A percentile compares a stretch with the other conserved stretches of the same genome.
phyloP scores from a whole-genome alignment of 2,797 vertebrate species.

The Monodelphis domestica region DNA sequence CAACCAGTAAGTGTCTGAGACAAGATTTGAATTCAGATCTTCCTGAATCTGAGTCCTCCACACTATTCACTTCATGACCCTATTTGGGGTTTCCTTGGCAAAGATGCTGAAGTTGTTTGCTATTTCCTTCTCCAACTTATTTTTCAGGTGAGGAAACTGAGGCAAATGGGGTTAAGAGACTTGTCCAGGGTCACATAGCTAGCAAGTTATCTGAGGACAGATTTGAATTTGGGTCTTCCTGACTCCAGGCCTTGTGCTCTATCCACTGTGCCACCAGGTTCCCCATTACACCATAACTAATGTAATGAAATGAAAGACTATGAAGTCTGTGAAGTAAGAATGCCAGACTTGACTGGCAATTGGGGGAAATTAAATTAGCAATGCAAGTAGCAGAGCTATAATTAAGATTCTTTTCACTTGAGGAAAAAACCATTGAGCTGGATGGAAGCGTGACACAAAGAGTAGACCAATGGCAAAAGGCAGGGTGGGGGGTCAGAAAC shows the following conservation, averaged over 20 bases:
- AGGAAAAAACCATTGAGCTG: neutral
- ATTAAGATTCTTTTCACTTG: neutral
- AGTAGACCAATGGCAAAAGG: neutral
- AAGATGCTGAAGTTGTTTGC: neutral
- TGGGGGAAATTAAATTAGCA: neutral
- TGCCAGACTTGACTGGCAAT: neutral
- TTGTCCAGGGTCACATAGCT: neutral
- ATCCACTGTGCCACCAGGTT: neutral
- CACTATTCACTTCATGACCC: neutral
- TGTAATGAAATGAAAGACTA: neutral
- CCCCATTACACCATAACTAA: neutral
- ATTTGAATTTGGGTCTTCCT: neutral
- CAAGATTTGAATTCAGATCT: neutral
- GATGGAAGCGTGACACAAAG: neutral
- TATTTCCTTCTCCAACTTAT: neutral
- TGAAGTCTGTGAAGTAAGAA: neutral
- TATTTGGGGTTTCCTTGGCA: neutral
- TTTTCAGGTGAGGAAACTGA: neutral
- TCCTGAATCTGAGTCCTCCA: no score
- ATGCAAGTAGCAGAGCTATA: neutral
- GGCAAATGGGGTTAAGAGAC: neutral
- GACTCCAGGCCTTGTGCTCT: neutral
- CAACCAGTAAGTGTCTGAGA: neutral
- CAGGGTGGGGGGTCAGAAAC: neutral
- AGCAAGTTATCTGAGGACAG: neutral